phyloP scores from a whole-genome alignment of 1,140 invertebrate species.

The Drosophila mojavensis region DNA sequence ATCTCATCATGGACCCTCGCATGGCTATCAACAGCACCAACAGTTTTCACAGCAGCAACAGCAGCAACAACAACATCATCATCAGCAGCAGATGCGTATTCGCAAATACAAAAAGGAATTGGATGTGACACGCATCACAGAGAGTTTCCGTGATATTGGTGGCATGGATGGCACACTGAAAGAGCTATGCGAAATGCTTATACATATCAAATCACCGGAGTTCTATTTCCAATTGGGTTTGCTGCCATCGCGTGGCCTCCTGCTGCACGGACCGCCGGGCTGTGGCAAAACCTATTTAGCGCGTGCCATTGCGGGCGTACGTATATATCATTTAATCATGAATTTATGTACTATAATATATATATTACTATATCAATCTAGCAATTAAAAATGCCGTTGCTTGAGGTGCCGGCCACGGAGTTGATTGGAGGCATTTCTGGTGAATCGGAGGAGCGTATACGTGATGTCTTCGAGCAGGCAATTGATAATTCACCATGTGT shows the following conservation, averaged over 20 bases:
- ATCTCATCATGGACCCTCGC: conserved; percentile 19
- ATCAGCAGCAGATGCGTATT: conserved; percentile 20
- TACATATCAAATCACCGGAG: conserved; percentile 94
- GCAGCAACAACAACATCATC: conserved; percentile 6
- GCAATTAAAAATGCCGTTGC: conserved; percentile 89
- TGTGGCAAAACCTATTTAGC: conserved; percentile 88
- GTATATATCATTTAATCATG: conserved; percentile 46
- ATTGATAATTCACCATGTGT: conserved; percentile 90
- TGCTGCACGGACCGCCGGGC: conserved; percentile 84
- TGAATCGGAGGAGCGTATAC: conserved; percentile 96
- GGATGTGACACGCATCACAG: conserved; percentile 62
- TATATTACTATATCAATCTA: conserved; percentile 49
- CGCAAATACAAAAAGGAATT: conserved; percentile 81
- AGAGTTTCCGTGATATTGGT: conserved; percentile 89
- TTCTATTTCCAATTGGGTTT: conserved; percentile 90
- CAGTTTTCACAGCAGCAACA: conserved; percentile 21
- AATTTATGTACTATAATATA: not conserved
- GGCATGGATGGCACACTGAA: conserved; percentile 89
- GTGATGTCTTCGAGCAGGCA: conserved; percentile 95
- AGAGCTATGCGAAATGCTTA: conserved; percentile 91
- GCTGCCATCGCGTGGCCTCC: conserved; percentile 92
- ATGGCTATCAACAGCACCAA: conserved; percentile 18
- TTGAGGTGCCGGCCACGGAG: conserved; percentile 95
- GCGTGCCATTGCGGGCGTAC: conserved; percentile 95
- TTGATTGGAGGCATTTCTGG: conserved; percentile 97